Conservation (phyloP, 2,888 invertebrate genomes). For the Spilarctia lutea region DNA sequence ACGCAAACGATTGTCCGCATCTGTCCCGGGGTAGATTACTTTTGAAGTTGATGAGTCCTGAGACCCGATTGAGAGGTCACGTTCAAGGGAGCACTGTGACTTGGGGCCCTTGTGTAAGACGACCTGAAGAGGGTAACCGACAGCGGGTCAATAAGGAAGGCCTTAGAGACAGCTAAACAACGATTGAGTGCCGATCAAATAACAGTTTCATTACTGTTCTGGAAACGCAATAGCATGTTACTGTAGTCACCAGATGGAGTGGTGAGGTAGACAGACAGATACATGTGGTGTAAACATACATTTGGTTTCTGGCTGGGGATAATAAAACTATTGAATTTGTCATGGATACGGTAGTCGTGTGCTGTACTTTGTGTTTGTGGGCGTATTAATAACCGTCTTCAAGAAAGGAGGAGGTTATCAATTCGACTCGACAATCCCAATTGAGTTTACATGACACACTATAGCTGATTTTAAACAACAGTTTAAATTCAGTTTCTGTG, state of each 20-base stretch:
- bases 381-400: too few species aligned
- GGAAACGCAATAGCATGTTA: neutral
- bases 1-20: constrained; percentile 40
- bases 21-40: constrained; percentile 46
- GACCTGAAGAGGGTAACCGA: constrained; percentile 39
- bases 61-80: constrained; percentile 46
- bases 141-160: constrained; percentile 37
- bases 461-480: neutral
- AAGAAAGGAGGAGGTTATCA: too few species aligned
- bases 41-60: constrained; percentile 50
- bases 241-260: neutral
- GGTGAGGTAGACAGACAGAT: neutral
- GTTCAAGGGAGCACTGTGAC: constrained; percentile 45
- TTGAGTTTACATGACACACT: neutral
- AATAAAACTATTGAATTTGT: neutral
- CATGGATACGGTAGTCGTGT: neutral
- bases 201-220: constrained; percentile 33
- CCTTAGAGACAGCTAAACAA: constrained; percentile 43
- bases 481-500: constrained; percentile 2
- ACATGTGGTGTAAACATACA: neutral
- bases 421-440: too few species aligned
- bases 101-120: constrained; percentile 44
- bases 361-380: too few species aligned
- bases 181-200: constrained; percentile 41
- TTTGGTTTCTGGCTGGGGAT: neutral